phyloP scores from a whole-genome alignment of 2,113 vertebrate genomes.

The Petrocephalus zakoni region DNA sequence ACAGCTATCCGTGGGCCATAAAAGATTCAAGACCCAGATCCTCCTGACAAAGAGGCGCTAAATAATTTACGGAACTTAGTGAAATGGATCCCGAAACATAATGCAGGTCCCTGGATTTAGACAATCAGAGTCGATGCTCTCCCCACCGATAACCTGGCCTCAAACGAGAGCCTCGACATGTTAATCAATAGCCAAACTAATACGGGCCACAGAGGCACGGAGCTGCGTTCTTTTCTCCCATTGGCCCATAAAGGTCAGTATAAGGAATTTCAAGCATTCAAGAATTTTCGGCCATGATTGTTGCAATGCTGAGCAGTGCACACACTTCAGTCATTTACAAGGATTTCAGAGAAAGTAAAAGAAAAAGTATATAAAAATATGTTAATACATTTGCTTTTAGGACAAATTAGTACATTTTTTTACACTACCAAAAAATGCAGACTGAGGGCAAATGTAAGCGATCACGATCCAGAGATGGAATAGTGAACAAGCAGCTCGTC shows the following conservation, averaged over 20 bases:
- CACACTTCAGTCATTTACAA: neutral
- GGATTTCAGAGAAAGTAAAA: neutral
- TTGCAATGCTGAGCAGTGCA: neutral
- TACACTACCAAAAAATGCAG: neutral
- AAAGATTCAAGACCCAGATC: neutral
- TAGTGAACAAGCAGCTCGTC: neutral
- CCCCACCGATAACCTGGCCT: neutral
- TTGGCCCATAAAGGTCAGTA: neutral
- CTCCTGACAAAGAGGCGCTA: neutral
- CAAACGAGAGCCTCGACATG: neutral
- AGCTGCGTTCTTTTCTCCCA: neutral
- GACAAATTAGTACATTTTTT: neutral
- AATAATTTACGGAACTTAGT: neutral
- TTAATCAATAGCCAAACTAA: slow-evolving; percentile 1
- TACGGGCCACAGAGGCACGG: neutral
- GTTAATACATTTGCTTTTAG: neutral
- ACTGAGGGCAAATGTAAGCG: neutral
- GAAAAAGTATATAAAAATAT: neutral
- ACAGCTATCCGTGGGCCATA: neutral
- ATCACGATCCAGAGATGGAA: neutral
- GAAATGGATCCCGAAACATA: neutral
- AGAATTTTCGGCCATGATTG: neutral
- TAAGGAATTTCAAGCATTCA: neutral
- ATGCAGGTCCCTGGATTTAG: neutral
- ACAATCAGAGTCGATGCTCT: neutral